Evolutionary conservation across 2,888 invertebrate genomes (phyloP).

Genomic region (Ypsolopha sequella): DNA sequence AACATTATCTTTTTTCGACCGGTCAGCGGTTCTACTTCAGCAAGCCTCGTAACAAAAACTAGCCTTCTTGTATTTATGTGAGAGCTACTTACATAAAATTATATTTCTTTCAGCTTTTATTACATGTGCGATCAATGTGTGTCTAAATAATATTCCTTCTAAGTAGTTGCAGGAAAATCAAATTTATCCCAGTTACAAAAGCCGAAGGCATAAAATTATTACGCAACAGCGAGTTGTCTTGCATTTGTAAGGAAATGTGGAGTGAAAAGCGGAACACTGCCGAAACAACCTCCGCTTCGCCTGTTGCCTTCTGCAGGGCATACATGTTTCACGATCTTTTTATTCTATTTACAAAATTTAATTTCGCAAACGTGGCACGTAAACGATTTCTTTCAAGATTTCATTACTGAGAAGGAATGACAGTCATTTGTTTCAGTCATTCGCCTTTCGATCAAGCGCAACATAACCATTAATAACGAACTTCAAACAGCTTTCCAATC

Average conservation of each 20-base stretch:
- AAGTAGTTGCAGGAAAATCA: constrained; percentile 23
- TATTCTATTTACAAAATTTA: background rate
- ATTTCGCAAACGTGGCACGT: background rate
- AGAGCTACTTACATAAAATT: too few relatives aligned
- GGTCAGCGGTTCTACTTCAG: too few relatives aligned
- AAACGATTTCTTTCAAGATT: background rate
- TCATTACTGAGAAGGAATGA: background rate
- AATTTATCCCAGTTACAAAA: constrained; percentile 21
- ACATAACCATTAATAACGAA: constrained; percentile 1
- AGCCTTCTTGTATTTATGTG: too few relatives aligned
- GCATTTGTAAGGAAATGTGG: constrained; percentile 15
- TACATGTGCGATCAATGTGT: constrained; percentile 8
- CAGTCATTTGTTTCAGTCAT: constrained; percentile 1
- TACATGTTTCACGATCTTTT: background rate
- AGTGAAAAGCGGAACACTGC: constrained; percentile 13
- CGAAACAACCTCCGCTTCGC: constrained; percentile 1
- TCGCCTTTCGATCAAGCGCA: background rate
- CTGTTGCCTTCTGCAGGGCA: constrained; percentile 8
- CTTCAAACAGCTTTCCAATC: constrained; percentile 1
- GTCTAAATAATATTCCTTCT: constrained; percentile 21
- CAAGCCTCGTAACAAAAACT: too few relatives aligned
- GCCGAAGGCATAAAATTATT: constrained; percentile 5
- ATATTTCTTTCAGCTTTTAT: too few relatives aligned
- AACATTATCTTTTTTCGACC: too few relatives aligned
- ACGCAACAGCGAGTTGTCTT: constrained; percentile 15